Base-by-base conservation (phyloP, 2,888 invertebrate genomes). In the Hybos culiciformis region DNA sequence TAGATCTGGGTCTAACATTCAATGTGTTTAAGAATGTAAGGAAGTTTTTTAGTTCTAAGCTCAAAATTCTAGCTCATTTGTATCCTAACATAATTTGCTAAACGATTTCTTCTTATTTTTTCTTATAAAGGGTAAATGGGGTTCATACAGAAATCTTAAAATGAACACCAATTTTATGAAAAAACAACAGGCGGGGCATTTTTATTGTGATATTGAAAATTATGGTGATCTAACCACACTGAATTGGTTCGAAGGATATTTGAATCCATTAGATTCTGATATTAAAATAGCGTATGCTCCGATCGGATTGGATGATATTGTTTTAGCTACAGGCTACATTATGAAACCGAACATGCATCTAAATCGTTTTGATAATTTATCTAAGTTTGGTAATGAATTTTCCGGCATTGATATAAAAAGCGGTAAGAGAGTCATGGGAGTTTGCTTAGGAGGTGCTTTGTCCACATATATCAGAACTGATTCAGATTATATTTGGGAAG, bases 231-330 rank as follows among this genome's bases (percentile, higher is more conserved):
- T 96, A 41, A 82, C 86, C 0, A 82, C 87, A 2, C 59, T 96
- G 33, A 72, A 67, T 12, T 91, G 90, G 90, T 64, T 91, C 6
- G 80, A 92, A 62, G 83, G 83, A 1, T 69, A 72, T 0, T 54
- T 73, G 18, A 15, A 49, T 4, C 47, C 50, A 0, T 26, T 88
- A 60, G 78, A 82, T 1, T 67, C 71, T 1, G 54, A 70, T 5
- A 49, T 61, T 2, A 60, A 73, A 46, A 45, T 63, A 4, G 67
- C 73, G 2, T 90, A 83, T 58, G 68, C 87, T 0, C 75, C 91
- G 0, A 62, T 96, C 11, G 96, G 96, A 68, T 96, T 94, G 77
- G 79, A 88, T 56, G 96, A 96, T 62, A 72, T 96, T 1, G 94
- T 96, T 94, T 71, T 88, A 1, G 88, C 93, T 0, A 87, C 87